These are phyloP conservation scores for Pangasianodon gigas DNA, from an alignment of 2,113 vertebrate genomes.

Conservation along the genomic window DNA sequence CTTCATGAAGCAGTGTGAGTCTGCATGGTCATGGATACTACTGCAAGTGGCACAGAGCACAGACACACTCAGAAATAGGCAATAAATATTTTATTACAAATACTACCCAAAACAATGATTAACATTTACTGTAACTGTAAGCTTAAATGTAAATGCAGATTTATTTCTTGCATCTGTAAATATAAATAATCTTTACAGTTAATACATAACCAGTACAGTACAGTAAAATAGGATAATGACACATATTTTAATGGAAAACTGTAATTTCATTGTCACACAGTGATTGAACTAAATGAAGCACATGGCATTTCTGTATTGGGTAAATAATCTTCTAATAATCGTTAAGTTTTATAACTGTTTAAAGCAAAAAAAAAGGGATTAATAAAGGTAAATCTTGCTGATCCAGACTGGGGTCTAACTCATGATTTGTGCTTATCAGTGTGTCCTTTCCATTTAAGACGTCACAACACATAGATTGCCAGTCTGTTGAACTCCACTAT, in stretches of 20 bases:
- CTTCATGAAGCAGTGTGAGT: conserved; percentile 98
- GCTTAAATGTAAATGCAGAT: neutral
- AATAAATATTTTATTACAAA: neutral
- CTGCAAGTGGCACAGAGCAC: conserved; percentile 73
- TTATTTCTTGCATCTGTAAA: neutral
- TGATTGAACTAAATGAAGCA: neutral
- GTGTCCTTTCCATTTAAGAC: conserved; percentile 39
- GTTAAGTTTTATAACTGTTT: neutral
- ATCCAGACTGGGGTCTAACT: neutral
- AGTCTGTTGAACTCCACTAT: conserved; percentile 32
- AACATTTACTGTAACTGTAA: neutral
- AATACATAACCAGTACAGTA: neutral
- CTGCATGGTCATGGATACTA: conserved; percentile 95
- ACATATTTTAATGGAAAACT: conserved; percentile 1
- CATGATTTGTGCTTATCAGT: conserved; percentile 7
- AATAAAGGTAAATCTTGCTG: neutral
- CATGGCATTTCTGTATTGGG: neutral
- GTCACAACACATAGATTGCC: neutral
- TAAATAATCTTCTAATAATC: neutral
- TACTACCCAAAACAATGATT: neutral
- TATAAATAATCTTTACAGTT: neutral
- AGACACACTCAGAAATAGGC: conserved; percentile 39
- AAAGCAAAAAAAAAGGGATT: neutral
- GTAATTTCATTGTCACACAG: neutral
- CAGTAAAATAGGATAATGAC: neutral